Base-by-base conservation (phyloP, 2,888 invertebrate species). In the Prenolepis imparis region DNA sequence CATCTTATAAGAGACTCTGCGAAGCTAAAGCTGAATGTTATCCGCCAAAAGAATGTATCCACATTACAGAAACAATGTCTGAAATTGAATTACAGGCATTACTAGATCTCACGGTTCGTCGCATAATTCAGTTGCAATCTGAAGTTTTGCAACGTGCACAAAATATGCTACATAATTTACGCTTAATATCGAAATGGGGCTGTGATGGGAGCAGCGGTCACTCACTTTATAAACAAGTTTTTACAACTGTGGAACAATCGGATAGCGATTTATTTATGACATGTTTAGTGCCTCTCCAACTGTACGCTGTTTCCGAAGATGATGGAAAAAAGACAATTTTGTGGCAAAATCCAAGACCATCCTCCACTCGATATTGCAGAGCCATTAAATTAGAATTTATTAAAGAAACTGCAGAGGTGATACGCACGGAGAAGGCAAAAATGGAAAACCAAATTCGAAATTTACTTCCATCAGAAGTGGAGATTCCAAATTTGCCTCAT, bases 311-410 rank as follows among this genome's bases (percentile, higher is more conserved):
- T 61, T 32, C 12, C 61, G 6, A 15, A 61, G 6, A 15, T 6
- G 24, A 57, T 36, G 36, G 11, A 57, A 57, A 57, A 21, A 57
- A 36, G 18, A 61, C 3, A 63, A 8, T 64, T 12, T 11, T 64
- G 11, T 64, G 39, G 64, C 64, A 64, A 64, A 64, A 64, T 64
- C 64, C 36, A n/a, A 8, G 39, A 11, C 64, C 39, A 6, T 64
- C 52, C 48, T 68, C 28, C 48, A 68, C 48, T 32, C 48, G 68
- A 68, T 68, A 68, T n/a, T 68, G 68, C 18, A 68, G 28, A 68
- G 68, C 52, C n/a, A 52, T 68, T 28, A 68, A 68, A 21, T 68
- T 68, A 24, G 48, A 68, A 68, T 68, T 68, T 48, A n/a, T 52
- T 4, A 68, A 68, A 52, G 68, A 68, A 68, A 15, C 68, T 32